phyloP scores from a whole-genome alignment of 2,797 vertebrate species.

The Paramormyrops hopkinsi region DNA sequence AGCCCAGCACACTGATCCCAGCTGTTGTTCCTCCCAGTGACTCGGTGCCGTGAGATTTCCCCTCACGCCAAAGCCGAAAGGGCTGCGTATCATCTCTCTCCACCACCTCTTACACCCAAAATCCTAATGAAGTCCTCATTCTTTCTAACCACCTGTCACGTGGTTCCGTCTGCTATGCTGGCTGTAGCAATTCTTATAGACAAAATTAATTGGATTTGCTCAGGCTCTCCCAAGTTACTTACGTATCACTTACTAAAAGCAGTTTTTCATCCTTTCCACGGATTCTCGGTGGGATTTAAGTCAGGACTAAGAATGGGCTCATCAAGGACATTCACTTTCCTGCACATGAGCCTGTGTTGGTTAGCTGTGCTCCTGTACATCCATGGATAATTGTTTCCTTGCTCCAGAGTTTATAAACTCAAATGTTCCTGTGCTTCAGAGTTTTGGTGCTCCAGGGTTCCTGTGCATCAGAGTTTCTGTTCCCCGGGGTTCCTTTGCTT shows the following conservation, averaged over 20 bases:
- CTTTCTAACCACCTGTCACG: not conserved
- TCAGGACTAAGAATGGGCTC: not conserved
- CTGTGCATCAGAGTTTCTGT: not conserved
- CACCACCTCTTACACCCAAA: not conserved
- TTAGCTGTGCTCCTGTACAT: not conserved
- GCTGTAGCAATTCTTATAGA: not conserved
- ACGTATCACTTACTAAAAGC: not conserved
- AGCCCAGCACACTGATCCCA: not conserved
- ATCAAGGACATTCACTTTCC: not conserved
- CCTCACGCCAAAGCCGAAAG: not conserved
- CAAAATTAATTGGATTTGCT: not conserved
- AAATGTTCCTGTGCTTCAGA: not conserved
- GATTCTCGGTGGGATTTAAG: not conserved
- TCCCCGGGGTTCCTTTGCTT: not conserved
- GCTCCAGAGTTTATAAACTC: not conserved
- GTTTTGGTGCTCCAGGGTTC: not conserved
- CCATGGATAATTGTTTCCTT: not conserved
- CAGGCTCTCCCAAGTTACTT: not conserved
- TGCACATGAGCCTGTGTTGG: not conserved
- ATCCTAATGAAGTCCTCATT: not conserved
- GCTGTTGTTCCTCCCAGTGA: not conserved
- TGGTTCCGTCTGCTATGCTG: not conserved
- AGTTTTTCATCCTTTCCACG: not conserved
- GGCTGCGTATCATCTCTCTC: not conserved
- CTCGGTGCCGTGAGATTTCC: not conserved